These are phyloP conservation scores for Mythimna ferrago DNA, from an alignment of 2,888 invertebrate species.

Conservation along the genomic window DNA sequence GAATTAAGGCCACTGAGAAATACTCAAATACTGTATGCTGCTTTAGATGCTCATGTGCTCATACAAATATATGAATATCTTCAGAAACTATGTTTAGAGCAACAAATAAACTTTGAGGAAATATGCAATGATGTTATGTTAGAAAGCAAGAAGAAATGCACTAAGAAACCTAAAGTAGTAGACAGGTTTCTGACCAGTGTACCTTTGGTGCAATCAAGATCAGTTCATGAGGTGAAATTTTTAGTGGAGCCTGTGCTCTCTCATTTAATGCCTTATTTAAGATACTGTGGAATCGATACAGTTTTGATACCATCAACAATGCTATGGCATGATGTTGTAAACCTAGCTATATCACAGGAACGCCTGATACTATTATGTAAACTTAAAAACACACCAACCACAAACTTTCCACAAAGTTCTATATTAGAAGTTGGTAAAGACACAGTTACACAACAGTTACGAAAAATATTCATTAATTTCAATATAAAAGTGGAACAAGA, in stretches of 20 bases:
- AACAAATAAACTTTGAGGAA: conserved; percentile 91
- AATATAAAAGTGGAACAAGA: conserved; percentile 91
- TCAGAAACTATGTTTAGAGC: conserved; percentile 81
- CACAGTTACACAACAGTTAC: conserved; percentile 91
- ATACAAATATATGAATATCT: conserved; percentile 94
- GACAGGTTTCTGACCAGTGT: conserved; percentile 71
- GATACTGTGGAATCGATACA: conserved; percentile 91
- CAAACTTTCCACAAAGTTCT: conserved; percentile 87
- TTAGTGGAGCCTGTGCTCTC: conserved; percentile 79
- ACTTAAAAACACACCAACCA: conserved; percentile 89
- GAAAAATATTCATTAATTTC: conserved; percentile 92
- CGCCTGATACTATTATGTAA: conserved; percentile 79
- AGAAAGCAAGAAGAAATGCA: conserved; percentile 87
- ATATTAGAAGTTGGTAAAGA: conserved; percentile 91
- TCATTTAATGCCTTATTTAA: conserved; percentile 78
- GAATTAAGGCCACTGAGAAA: conserved; percentile 95
- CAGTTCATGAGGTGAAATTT: conserved; percentile 76
- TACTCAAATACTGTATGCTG: conserved; percentile 96
- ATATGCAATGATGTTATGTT: conserved; percentile 91
- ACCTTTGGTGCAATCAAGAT: conserved; percentile 67
- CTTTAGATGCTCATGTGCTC: conserved; percentile 96
- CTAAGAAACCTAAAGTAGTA: conserved; percentile 80
- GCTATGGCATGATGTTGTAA: conserved; percentile 84
- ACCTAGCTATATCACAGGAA: conserved; percentile 82
- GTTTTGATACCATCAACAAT: conserved; percentile 91